Conservation (phyloP, 2,113 vertebrate genomes). For the Columba livia region DNA sequence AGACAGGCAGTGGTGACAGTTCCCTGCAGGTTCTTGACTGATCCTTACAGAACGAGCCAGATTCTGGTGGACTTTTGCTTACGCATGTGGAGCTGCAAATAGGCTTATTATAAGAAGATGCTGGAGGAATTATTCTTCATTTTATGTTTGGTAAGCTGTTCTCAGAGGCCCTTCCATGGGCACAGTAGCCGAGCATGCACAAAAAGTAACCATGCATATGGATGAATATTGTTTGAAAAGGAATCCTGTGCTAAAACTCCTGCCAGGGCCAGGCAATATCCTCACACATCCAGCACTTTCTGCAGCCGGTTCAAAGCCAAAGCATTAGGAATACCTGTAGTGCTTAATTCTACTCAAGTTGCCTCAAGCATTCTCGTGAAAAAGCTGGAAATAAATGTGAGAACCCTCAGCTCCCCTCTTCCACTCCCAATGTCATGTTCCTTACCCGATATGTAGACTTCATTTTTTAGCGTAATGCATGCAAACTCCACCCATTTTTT, state of each 20-base stretch:
- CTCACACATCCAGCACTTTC: neutral
- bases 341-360: neutral
- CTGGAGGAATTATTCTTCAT: neutral
- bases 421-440: neutral
- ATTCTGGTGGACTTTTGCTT: neutral
- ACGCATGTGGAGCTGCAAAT: neutral
- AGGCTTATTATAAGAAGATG: neutral
- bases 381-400: neutral
- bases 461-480: conserved; percentile 92
- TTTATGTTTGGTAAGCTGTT: neutral
- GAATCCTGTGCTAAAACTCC: neutral
- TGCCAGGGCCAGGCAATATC: neutral
- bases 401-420: neutral
- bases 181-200: accelerated
- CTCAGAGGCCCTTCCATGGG: neutral
- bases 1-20: neutral
- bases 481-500: conserved; percentile 98
- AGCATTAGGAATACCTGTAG: neutral
- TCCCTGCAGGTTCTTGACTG: neutral
- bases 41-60: neutral
- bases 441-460: conserved; percentile 97
- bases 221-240: neutral
- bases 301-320: neutral
- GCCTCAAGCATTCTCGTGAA: neutral
- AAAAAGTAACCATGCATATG: neutral